These are phyloP conservation scores for Anguilla anguilla DNA, from an alignment of 2,797 vertebrate species.

Conservation along the genomic window DNA sequence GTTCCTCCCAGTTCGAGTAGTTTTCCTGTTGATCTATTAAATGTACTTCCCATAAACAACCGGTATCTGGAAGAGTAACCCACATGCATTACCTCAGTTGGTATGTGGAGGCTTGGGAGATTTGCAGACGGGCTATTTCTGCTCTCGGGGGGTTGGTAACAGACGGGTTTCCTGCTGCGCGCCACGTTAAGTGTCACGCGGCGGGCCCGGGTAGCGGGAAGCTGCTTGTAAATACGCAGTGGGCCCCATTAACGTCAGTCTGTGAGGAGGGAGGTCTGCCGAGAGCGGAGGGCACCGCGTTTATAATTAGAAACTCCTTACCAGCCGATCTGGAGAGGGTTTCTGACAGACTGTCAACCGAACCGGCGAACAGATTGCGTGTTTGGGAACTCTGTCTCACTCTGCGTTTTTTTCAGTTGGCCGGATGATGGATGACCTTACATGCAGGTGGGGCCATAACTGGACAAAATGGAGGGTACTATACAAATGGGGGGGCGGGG, in stretches of 20 bases:
- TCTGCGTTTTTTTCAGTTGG: background rate
- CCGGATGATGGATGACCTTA: constrained; percentile 23
- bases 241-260: constrained; percentile 27
- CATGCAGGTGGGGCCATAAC: background rate
- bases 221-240: constrained; percentile 22
- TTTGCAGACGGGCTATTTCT: background rate
- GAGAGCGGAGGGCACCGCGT: background rate
- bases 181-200: constrained; percentile 12
- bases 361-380: background rate
- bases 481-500: background rate
- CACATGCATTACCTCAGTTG: background rate
- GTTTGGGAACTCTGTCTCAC: background rate
- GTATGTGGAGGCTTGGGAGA: background rate
- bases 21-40: background rate
- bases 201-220: background rate
- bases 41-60: background rate
- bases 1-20: background rate
- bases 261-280: background rate
- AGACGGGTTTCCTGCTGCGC: constrained; percentile 36
- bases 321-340: background rate
- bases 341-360: constrained; percentile 22
- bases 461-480: background rate
- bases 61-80: background rate
- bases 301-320: constrained; percentile 28
- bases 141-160: constrained; percentile 8